Percentiles rank a stretch among this genome's conserved stretches.
These are phyloP conservation scores for Agrochola lychnidis DNA, from an alignment of 2,888 invertebrate genomes.

Conservation along the genomic window DNA sequence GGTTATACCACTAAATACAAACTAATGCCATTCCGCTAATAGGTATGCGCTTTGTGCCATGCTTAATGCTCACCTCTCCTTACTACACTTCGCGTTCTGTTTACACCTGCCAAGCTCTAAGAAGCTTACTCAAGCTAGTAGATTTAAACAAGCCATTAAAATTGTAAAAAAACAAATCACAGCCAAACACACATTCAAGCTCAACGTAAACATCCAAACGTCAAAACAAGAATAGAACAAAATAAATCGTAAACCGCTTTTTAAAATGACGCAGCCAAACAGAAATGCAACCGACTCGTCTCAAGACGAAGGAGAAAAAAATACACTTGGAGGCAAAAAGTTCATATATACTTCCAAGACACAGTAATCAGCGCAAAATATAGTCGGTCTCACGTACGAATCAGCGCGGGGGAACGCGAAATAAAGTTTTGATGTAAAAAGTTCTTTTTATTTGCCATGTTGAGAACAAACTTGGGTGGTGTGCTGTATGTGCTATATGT, in stretches of 20 bases:
- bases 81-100: neutral
- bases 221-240: constrained; percentile 45
- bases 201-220: constrained; percentile 32
- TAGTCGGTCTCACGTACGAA: constrained; percentile 87
- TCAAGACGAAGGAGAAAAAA: constrained; percentile 54
- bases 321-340: constrained; percentile 56
- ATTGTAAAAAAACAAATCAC: constrained; percentile 3
- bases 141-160: constrained; percentile 22
- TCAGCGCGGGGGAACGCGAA: constrained; percentile 80
- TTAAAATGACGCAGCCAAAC: constrained; percentile 56
- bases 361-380: constrained; percentile 86
- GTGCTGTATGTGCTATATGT: constrained; percentile 63
- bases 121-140: neutral
- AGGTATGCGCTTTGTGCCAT: neutral
- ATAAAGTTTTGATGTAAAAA: constrained; percentile 91
- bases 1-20: neutral
- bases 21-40: neutral
- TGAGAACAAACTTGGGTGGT: constrained; percentile 76
- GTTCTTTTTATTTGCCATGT: constrained; percentile 88
- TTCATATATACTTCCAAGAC: constrained; percentile 70
- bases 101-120: neutral
- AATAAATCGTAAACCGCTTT: constrained; percentile 61
- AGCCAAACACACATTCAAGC: constrained; percentile 14
- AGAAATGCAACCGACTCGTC: constrained; percentile 61
- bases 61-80: neutral